Conservation (phyloP, 2,888 invertebrate species). For the Gasteruption jaculator region DNA sequence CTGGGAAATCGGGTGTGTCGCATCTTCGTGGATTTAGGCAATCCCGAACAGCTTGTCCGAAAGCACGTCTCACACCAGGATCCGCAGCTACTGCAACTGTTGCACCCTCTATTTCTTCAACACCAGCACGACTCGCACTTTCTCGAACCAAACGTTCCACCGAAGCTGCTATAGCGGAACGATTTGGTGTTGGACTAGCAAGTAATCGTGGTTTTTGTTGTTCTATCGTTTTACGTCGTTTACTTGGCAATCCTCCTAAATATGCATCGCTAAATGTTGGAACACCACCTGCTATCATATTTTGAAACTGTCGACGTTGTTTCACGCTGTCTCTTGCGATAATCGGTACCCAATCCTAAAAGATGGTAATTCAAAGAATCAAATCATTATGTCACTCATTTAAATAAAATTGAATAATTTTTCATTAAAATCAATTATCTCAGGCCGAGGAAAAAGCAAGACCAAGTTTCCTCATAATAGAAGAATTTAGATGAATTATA, state of each 20-base stretch:
- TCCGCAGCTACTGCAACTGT: constrained; percentile 43
- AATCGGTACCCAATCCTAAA: constrained; percentile 81
- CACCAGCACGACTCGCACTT: constrained; percentile 40
- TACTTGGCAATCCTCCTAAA: constrained; percentile 82
- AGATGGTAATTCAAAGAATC: constrained; percentile 8
- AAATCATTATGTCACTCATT: no score
- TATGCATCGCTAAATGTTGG: constrained; percentile 83
- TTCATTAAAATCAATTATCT: neutral
- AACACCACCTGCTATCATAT: constrained; percentile 32
- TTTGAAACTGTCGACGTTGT: constrained; percentile 60
- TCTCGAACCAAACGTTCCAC: constrained; percentile 46
- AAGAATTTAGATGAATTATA: no score
- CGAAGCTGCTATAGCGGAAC: constrained; percentile 40
- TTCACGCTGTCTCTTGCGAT: constrained; percentile 74
- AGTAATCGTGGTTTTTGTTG: constrained; percentile 49
- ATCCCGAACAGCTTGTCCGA: constrained; percentile 47
- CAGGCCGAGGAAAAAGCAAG: no score
- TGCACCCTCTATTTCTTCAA: constrained; percentile 44
- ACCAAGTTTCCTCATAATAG: no score
- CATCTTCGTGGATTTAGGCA: constrained; percentile 41
- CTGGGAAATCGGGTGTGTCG: constrained; percentile 48
- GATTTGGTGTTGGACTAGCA: constrained; percentile 41
- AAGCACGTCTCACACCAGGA: constrained; percentile 43
- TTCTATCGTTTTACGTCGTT: constrained; percentile 74
- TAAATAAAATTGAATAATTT: no score